Conservation (phyloP, 2,797 vertebrate genomes). For the Psittacula derbiana region DNA sequence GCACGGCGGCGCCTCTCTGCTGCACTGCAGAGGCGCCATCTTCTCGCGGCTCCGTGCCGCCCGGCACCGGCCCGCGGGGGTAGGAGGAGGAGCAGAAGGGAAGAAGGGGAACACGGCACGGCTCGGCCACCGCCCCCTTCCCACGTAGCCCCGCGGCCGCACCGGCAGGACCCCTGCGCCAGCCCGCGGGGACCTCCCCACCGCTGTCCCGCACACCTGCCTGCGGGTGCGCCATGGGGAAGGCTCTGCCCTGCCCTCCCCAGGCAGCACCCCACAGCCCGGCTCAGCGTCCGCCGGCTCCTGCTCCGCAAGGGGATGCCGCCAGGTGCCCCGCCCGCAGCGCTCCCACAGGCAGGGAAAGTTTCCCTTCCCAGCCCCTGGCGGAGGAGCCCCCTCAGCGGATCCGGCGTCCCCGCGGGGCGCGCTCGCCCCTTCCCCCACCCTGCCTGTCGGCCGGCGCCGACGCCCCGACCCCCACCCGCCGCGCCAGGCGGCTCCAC, state of each 20-base stretch:
- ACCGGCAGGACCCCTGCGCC: background rate
- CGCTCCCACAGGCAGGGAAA: background rate
- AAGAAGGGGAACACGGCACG: background rate
- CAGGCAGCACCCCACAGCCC: background rate
- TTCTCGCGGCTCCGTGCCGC: conserved; percentile 76
- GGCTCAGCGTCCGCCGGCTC: background rate
- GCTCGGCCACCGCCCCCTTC: background rate
- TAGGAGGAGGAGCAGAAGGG: background rate
- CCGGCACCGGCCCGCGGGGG: background rate
- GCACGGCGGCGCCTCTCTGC: conserved; percentile 70
- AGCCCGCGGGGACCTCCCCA: background rate
- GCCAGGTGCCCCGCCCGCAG: background rate
- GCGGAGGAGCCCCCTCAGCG: background rate
- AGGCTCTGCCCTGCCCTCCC: background rate
- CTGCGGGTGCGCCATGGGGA: background rate
- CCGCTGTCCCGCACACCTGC: background rate
- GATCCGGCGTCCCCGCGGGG: background rate
- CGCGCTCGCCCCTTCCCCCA: background rate
- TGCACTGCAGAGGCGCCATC: conserved; percentile 96
- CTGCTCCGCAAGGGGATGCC: background rate
- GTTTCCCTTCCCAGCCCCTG: background rate
- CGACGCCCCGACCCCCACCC: background rate
- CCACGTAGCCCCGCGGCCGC: background rate
- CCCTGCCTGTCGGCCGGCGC: background rate
- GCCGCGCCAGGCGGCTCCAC: background rate